phyloP scores from a whole-genome alignment of 2,888 invertebrate genomes.

The Calameuta idolon region DNA sequence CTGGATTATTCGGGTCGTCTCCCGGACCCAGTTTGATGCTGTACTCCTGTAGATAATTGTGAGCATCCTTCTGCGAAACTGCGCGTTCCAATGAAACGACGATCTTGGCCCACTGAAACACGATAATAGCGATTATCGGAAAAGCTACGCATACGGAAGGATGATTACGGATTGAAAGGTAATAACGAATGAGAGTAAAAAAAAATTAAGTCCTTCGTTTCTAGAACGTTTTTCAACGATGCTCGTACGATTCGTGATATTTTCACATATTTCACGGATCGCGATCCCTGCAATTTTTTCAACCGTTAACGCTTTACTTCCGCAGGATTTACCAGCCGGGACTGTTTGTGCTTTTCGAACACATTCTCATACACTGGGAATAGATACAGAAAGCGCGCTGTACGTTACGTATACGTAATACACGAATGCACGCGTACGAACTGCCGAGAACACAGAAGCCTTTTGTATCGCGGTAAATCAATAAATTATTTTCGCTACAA shows the following conservation, averaged over 20 bases:
- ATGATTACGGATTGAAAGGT: not conserved
- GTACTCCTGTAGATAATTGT: constrained; percentile 93
- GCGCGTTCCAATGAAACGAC: constrained; percentile 96
- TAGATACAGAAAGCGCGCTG: not conserved
- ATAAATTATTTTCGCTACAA: not conserved
- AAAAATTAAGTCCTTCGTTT: not conserved
- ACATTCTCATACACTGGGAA: not conserved
- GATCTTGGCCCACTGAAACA: constrained; percentile 94
- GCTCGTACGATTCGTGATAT: not conserved
- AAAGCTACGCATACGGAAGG: not conserved
- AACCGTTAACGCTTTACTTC: not conserved
- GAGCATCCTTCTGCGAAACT: constrained; percentile 89
- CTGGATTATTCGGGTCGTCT: constrained; percentile 77
- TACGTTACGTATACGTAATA: not conserved
- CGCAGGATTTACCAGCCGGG: not conserved
- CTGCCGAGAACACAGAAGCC: not conserved
- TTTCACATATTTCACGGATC: not conserved
- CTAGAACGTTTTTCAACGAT: not conserved
- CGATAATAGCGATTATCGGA: not conserved
- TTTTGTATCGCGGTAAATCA: not conserved
- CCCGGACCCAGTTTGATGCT: constrained; percentile 91
- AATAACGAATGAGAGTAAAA: not conserved
- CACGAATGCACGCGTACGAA: not conserved
- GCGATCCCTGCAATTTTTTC: not conserved
- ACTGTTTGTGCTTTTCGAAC: not conserved